Percentiles rank a stretch among this genome's conserved stretches.
phyloP scores from a whole-genome alignment of 30 jellyfish, hydroid and myxozoan species.

The Chironex yamaguchii region DNA sequence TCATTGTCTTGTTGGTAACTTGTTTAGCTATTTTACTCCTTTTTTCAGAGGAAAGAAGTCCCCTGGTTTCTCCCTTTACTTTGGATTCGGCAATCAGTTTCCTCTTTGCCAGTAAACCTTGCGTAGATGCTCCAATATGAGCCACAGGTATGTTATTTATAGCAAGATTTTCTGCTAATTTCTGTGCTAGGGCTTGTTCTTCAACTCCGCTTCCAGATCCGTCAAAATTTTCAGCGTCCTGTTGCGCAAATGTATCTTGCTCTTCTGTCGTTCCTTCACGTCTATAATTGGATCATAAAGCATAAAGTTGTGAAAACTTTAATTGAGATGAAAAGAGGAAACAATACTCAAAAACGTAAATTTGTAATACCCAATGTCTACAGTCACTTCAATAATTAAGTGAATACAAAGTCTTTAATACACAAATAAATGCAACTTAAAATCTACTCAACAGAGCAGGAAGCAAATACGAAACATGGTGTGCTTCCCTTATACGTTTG shows the following conservation, averaged over 20 bases:
- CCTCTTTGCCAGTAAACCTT: conserved; percentile 48
- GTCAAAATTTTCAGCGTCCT: conserved; percentile 71
- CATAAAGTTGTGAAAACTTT: background rate
- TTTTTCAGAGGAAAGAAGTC: conserved; percentile 4
- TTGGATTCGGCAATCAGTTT: conserved; percentile 28
- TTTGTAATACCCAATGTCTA: background rate
- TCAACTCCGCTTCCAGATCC: conserved; percentile 93
- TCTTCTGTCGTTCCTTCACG: conserved; percentile 95
- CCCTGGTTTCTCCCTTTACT: background rate
- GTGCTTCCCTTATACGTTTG: no score
- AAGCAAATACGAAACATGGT: no score
- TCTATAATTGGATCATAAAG: conserved; percentile 27
- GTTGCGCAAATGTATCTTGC: conserved; percentile 80
- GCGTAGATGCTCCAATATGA: conserved; percentile 21
- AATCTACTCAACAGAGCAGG: no score
- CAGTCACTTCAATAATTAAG: no score
- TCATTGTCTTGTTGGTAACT: background rate
- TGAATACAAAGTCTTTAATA: no score
- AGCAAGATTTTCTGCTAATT: conserved; percentile 90
- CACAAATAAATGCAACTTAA: no score
- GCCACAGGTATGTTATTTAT: conserved; percentile 68
- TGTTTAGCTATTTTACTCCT: conserved; percentile 66
- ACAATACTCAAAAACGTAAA: background rate
- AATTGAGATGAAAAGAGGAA: background rate
- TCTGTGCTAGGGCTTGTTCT: conserved; percentile 83